Evolutionary conservation across 1,140 invertebrate genomes (phyloP), one percentile per base, ranked within the genome.

Genomic region (Probaryconus sp.): DNA sequence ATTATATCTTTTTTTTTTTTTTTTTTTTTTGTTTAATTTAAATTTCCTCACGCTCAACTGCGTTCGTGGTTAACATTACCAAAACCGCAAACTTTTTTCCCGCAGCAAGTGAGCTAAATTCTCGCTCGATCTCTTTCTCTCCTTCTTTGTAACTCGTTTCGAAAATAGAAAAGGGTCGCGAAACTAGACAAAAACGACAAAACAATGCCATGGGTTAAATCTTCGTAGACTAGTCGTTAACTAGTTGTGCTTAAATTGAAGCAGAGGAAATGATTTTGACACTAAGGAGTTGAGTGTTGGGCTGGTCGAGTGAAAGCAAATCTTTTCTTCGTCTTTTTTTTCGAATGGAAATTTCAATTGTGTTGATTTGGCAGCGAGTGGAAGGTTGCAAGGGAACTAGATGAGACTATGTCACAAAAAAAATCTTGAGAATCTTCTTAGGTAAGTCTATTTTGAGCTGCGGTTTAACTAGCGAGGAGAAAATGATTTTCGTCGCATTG

Each of bases 141-240:
- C 56, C 35, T 9, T 20, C 40, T 18, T 5, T 10, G 28, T 17
- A 53, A 80, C 64, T 69, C 76, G 68, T 77, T 40, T 40, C 61
- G 10, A 7, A 58, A 26, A 9, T 50, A 51, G 63, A 61, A 67
- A 74, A 75, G 71, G 76, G 67, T 71, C 18, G 56, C 67, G 10
- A 64, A 65, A 75, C 63, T 78, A 72, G 76, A 75, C 30, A 65
- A 65, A 67, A 70, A 65, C 42, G 45, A 1, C 56, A 69, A 76
- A 71, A 76, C 64, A 75, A 74, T 75, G 11, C 28, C 40, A 16
- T 40, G 16, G 35, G n/a, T n/a, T n/a, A n/a, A 56, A 14, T 47
- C 24, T 5, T 30, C 37, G 55, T 1, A 24, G 18, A 31, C 5
- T 14, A 53, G 37, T 53, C 53, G 61, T 33, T 53, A 61, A 69